Percentiles rank a stretch among this genome's conserved stretches.
Evolutionary conservation across 2,797 vertebrate species (phyloP).

Genomic region (Sternotherus odoratus): DNA sequence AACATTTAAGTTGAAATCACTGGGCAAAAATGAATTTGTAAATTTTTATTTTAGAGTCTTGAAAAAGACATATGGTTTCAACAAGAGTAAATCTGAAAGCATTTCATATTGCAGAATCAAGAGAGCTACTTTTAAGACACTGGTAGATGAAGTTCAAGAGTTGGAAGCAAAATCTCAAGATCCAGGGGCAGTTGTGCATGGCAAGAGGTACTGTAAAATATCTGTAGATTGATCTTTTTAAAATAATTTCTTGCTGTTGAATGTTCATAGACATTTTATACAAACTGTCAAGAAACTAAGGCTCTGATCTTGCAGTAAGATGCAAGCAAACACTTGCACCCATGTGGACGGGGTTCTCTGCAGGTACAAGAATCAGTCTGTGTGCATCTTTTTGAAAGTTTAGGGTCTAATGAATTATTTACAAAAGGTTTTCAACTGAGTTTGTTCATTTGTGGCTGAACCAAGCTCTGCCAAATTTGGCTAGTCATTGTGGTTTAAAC

Average conservation of each 20-base stretch:
- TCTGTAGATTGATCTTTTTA: neutral
- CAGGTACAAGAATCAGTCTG: neutral
- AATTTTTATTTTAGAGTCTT: neutral
- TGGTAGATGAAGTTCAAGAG: slow-evolving; percentile 98
- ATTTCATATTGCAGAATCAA: slow-evolving; percentile 85
- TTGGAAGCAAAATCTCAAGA: slow-evolving; percentile 96
- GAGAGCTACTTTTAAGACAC: slow-evolving; percentile 93
- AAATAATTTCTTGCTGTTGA: neutral
- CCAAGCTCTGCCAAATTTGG: neutral
- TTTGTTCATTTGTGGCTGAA: neutral
- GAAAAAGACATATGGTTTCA: neutral
- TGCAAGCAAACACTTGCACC: neutral
- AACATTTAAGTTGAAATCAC: neutral
- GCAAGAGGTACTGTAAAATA: slow-evolving; percentile 89
- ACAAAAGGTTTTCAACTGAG: neutral
- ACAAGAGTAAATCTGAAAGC: slow-evolving; percentile 34
- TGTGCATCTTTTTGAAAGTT: neutral
- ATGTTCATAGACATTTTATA: neutral
- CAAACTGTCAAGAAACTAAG: neutral
- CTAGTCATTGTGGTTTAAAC: neutral
- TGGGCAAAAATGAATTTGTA: slow-evolving; percentile 1
- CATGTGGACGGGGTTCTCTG: neutral
- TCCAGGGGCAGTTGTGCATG: slow-evolving; percentile 94
- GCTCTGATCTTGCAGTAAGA: neutral
- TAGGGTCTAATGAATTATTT: neutral